phyloP scores from a whole-genome alignment of 2,113 vertebrate genomes.

The Aplodontia rufa region DNA sequence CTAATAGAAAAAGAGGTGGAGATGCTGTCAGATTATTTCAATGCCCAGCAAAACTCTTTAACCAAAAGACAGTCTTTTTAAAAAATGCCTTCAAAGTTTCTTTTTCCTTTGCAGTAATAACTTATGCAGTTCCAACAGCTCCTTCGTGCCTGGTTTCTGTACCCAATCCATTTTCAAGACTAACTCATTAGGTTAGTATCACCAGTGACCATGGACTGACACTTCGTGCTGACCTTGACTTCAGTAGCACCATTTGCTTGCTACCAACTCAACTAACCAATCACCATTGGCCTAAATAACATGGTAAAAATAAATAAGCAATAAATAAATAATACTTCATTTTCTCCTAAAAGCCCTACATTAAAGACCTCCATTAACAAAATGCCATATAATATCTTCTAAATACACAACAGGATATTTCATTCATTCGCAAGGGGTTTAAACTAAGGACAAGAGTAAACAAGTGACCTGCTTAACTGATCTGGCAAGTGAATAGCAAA shows the following conservation, averaged over 20 bases:
- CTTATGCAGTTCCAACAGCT: background rate
- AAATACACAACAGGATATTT: constrained; percentile 57
- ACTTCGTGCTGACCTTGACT: background rate
- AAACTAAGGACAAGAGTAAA: constrained; percentile 66
- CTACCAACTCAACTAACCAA: background rate
- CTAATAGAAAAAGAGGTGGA: background rate
- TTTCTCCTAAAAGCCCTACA: background rate
- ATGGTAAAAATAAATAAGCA: constrained; percentile 45
- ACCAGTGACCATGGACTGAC: background rate
- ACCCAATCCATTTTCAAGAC: constrained; percentile 2
- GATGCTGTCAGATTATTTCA: constrained; percentile 10
- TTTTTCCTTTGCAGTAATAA: background rate
- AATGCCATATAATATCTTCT: constrained; percentile 6
- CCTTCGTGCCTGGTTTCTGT: background rate
- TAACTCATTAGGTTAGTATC: background rate
- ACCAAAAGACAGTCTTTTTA: constrained; percentile 11
- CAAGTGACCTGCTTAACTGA: background rate
- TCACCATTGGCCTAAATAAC: background rate
- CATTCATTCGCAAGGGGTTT: constrained; percentile 46
- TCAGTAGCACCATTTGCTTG: background rate
- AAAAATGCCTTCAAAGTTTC: background rate
- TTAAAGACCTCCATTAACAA: constrained; percentile 18
- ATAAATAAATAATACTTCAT: background rate
- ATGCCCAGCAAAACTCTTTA: constrained; percentile 22
- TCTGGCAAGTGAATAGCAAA: constrained; percentile 6